These are phyloP conservation scores for Harlomillsia oculata DNA, from an alignment of 1,140 invertebrate species.

Conservation along the genomic window DNA sequence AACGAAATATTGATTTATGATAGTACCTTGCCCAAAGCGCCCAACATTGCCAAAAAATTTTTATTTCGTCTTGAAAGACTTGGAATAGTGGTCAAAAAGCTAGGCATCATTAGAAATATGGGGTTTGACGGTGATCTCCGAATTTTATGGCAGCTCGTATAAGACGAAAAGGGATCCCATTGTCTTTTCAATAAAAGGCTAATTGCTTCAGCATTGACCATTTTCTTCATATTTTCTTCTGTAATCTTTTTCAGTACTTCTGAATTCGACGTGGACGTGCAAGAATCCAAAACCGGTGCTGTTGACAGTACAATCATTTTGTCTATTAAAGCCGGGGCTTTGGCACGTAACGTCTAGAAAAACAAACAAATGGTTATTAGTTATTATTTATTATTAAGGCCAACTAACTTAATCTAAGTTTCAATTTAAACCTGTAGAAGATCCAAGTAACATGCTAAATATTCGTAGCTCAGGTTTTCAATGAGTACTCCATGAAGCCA, in stretches of 20 bases:
- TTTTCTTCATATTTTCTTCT: constrained; percentile 5
- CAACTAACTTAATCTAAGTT: neutral
- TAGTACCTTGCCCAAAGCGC: constrained; percentile 25
- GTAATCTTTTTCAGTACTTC: neutral
- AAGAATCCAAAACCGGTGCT: constrained; percentile 30
- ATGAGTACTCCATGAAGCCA: constrained; percentile 69
- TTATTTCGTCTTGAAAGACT: constrained; percentile 4
- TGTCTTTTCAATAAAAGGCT: constrained; percentile 58
- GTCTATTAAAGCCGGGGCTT: constrained; percentile 66
- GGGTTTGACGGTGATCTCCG: constrained; percentile 42
- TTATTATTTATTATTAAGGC: neutral
- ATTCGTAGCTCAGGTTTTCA: constrained; percentile 55
- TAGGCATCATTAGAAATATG: constrained; percentile 28
- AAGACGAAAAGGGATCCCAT: constrained; percentile 60
- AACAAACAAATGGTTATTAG: no score
- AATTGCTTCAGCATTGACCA: constrained; percentile 48
- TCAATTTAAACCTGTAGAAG: constrained; percentile 49
- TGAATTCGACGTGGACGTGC: neutral
- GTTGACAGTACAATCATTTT: constrained; percentile 55
- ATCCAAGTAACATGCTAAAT: constrained; percentile 66
- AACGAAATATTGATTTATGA: no score
- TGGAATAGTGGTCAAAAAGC: neutral
- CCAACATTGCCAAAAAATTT: constrained; percentile 19
- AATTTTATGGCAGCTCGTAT: constrained; percentile 48
- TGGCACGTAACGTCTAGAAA: constrained; percentile 57